phyloP scores from a whole-genome alignment of 1,140 invertebrate genomes.

The Nasonia giraulti region DNA sequence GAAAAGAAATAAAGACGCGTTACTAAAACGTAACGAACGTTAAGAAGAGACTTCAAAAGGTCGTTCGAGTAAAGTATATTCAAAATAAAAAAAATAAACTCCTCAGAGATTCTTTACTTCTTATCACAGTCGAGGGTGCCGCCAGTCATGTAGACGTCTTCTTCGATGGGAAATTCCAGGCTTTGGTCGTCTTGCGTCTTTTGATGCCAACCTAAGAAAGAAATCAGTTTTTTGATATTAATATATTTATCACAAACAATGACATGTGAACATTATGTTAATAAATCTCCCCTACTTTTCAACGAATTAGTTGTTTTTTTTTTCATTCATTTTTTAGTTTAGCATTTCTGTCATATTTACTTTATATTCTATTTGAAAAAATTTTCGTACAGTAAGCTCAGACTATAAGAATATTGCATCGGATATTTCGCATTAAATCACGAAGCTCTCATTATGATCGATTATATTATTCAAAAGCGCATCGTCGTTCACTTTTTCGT shows the following conservation, averaged over 20 bases:
- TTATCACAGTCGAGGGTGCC: background rate
- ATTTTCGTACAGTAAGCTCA: conserved; percentile 9
- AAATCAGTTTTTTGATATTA: conserved; percentile 32
- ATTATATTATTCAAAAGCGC: background rate
- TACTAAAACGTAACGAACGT: background rate
- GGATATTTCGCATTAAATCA: conserved; percentile 22
- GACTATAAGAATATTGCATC: conserved; percentile 32
- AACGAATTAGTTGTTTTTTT: background rate
- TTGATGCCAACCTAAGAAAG: conserved; percentile 40
- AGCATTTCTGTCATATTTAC: background rate
- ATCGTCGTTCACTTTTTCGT: background rate
- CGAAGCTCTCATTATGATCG: background rate
- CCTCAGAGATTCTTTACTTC: background rate
- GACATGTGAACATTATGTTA: conserved; percentile 2
- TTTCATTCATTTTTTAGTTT: background rate
- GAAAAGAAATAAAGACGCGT: background rate
- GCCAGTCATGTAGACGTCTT: background rate
- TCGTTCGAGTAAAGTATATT: background rate
- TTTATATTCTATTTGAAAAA: background rate
- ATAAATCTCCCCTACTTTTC: conserved; percentile 29
- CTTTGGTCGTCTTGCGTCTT: conserved; percentile 7
- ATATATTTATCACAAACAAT: background rate
- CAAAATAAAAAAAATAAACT: background rate
- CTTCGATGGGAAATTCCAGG: background rate
- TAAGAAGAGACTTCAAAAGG: background rate